These are phyloP conservation scores for Arrhopalites spinosus DNA, from an alignment of 2,888 invertebrate species.

Conservation along the genomic window DNA sequence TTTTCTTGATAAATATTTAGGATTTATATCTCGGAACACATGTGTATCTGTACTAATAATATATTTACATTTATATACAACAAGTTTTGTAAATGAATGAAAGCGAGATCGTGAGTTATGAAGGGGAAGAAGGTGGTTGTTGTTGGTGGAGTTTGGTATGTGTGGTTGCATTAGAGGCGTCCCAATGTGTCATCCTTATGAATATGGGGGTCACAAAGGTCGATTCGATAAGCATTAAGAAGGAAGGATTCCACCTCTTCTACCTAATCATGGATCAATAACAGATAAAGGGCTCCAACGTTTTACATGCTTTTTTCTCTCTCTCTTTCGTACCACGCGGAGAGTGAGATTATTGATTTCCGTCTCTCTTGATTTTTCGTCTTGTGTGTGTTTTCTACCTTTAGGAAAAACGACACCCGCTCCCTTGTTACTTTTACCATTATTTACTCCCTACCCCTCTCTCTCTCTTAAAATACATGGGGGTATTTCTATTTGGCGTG, in stretches of 20 bases:
- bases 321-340: neutral
- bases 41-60: neutral
- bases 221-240: slow-evolving; percentile 38
- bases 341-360: slow-evolving; percentile 16
- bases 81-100: slow-evolving; percentile 11
- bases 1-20: too few relatives aligned
- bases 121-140: neutral
- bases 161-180: slow-evolving; percentile 39
- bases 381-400: neutral
- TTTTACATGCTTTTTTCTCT: slow-evolving; percentile 11
- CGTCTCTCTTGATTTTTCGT: too few relatives aligned
- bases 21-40: too few relatives aligned
- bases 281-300: slow-evolving; percentile 17
- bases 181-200: slow-evolving; percentile 38
- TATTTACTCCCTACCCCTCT: neutral
- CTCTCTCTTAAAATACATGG: neutral
- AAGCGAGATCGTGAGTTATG: slow-evolving; percentile 35
- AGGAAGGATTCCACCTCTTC: slow-evolving; percentile 36
- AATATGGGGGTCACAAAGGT: slow-evolving; percentile 37
- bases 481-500: neutral
- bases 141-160: slow-evolving; percentile 7
- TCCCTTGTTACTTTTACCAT: slow-evolving; percentile 5
- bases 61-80: slow-evolving; percentile 5
- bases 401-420: neutral
- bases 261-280: slow-evolving; percentile 37